Evolutionary conservation across 2,888 invertebrate species (phyloP), one percentile per base, ranked within the genome.

Genomic region (Oxyteleia sp.): DNA sequence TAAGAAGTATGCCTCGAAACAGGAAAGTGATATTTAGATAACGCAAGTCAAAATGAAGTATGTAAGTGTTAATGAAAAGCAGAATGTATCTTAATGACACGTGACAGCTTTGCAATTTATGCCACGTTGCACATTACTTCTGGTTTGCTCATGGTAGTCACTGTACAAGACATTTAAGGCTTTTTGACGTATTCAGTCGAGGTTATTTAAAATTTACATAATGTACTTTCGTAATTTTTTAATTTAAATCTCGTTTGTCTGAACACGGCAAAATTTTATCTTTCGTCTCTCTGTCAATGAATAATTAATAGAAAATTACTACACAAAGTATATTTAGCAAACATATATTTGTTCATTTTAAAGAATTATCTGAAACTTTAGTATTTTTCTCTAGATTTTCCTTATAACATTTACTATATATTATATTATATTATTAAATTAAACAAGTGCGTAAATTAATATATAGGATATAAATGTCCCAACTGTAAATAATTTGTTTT

Each of bases 51-150:
- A 18, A 45, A 55, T 69, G 13, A 8, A 10, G 29, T 41, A 20
- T 10, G 32, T 32, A 55, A 20, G 38, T 69, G 53, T 55, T 69
- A 69, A 55, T 69, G 26, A 32, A 55, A 55, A 45, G 15, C 29
- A 45, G 45, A 53, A 66, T 43, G 41, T 18, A 57, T 66, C 38
- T 51, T 47, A 35, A 35, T 45, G 55, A 20, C 63, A 61, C 35
- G 41, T 63, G 74, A 32, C 49, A 59, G 66, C 53, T 59, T 76
- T 29, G 32, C 29, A 68, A 51, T 76, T 68, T 76, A 45, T 68
- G 59, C 61, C 68, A 68, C 51, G 76, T 68, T 68, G 61, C 20
- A 45, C 16, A 63, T 43, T 23, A 63, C 23, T 63, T 74, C 74
- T 45, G 53, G 55, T 55, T 64, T 47, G 49, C 59, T 38, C 45